A percentile compares a stretch with the other conserved stretches of the same genome.
Conservation (phyloP, 2,113 vertebrate genomes). For the Diadophis punctatus region DNA sequence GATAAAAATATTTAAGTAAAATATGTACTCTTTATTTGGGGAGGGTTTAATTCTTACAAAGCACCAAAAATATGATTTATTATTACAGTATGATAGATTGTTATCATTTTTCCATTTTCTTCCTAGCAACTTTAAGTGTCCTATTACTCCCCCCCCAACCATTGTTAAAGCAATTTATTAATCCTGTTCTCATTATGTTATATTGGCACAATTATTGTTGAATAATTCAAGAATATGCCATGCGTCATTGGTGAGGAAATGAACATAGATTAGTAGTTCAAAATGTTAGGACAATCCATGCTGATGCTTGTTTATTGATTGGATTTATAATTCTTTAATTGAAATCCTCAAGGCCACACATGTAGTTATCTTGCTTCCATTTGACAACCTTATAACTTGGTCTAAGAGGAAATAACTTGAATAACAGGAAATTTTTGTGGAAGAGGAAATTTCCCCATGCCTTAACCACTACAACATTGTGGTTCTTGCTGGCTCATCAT, state of each 20-base stretch:
- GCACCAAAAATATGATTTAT: background rate
- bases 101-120: background rate
- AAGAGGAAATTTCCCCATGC: background rate
- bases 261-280: background rate
- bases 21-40: background rate
- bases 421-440: background rate
- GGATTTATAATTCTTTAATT: background rate
- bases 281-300: background rate
- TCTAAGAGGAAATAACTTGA: background rate
- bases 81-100: background rate
- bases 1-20: background rate
- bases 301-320: background rate
- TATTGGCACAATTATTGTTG: background rate
- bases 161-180: background rate
- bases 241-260: background rate
- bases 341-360: background rate
- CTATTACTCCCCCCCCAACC: background rate
- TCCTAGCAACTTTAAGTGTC: background rate
- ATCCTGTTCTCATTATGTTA: background rate
- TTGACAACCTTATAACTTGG: background rate
- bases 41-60: background rate
- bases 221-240: background rate
- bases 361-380: background rate
- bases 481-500: background rate
- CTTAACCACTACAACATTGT: background rate